Base-by-base conservation (phyloP, 2,888 invertebrate genomes). In the Cremastinae sp. region DNA sequence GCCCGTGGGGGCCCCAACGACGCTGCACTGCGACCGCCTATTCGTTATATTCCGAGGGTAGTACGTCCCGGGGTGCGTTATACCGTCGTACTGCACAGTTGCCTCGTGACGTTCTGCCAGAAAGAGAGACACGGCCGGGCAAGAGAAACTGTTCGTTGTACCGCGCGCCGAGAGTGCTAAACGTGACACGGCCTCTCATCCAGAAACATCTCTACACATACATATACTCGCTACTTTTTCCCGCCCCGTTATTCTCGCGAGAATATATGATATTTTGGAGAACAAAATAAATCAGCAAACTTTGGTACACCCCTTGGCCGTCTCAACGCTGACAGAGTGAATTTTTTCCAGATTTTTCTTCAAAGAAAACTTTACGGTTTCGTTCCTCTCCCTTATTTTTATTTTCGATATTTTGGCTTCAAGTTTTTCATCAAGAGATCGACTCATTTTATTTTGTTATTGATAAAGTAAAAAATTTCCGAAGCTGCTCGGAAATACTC, bases 1-100 rank as follows among this genome's bases (percentile, higher is more conserved):
- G 85, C 83, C 88, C 88, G 86, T 85, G 82, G 87, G 89, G 89
- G 84, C 84, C 83, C 62, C 62, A 41, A 28, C 45, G 83, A 84
- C 84, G 84, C 82, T 77, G 74, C 75, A 66, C 74, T 82, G 83
- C 83, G 82, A 84, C 78, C 74, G 80, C 83, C 86, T 85, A 86
- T 87, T 85, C 85, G 87, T 86, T 86, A 87, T 83, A 82, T 81
- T 84, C 69, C 70, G 49, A 82, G 54, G 84, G 81, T 83, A 84
- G 77, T 77, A 86, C 84, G 84, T 84, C 84, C 80, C 73, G 43
- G 74, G 80, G 80, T 82, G 81, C 81, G 82, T 79, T 75, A 68
- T 64, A n/a, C n/a, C n/a, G n/a, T n/a, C 66, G 72, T 70, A 34
- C 56, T 66, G 65, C 58, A 74, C 65, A 45, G 69, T 64, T 45